phyloP scores from a whole-genome alignment of 2,113 vertebrate species.

The Motacilla tschutschensis region DNA sequence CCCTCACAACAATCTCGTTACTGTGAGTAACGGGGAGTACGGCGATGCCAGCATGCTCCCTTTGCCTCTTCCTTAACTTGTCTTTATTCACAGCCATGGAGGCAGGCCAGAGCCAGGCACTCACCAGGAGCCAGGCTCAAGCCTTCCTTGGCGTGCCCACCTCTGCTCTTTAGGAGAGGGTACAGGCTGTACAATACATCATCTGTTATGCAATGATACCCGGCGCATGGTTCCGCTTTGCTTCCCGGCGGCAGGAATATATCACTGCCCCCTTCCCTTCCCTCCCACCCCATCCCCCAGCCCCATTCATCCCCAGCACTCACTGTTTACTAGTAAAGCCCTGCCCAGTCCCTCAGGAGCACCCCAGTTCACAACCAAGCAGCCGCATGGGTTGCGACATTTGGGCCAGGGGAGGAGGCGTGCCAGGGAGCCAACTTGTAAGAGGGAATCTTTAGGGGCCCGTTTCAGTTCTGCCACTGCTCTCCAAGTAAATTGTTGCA shows the following conservation, averaged over 20 bases:
- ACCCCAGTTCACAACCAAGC: background rate
- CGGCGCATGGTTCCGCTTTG: constrained; percentile 24
- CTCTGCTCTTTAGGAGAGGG: constrained; percentile 62
- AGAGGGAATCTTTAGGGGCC: background rate
- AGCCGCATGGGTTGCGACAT: background rate
- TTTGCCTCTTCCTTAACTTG: constrained; percentile 27
- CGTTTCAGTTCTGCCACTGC: background rate
- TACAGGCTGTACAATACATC: constrained; percentile 64
- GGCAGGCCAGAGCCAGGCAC: constrained; percentile 41
- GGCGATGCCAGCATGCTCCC: constrained; percentile 4
- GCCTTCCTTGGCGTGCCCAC: constrained; percentile 60
- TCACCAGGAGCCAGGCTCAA: constrained; percentile 57
- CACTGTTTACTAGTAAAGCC: background rate
- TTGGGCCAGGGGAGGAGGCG: background rate
- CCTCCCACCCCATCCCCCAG: background rate
- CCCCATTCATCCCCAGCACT: constrained; percentile 6
- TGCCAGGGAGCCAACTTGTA: background rate
- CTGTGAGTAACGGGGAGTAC: constrained; percentile 5
- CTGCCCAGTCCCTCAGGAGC: background rate
- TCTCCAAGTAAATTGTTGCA: background rate
- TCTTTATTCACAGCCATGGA: constrained; percentile 28
- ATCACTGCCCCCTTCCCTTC: background rate
- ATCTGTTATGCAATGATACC: constrained; percentile 65
- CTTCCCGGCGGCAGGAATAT: constrained; percentile 24
- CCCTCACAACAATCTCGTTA: background rate